Evolutionary conservation across 2,797 vertebrate species (phyloP), one percentile per base, ranked within the genome.

Genomic region (Pseudotriccus pelzelni): DNA sequence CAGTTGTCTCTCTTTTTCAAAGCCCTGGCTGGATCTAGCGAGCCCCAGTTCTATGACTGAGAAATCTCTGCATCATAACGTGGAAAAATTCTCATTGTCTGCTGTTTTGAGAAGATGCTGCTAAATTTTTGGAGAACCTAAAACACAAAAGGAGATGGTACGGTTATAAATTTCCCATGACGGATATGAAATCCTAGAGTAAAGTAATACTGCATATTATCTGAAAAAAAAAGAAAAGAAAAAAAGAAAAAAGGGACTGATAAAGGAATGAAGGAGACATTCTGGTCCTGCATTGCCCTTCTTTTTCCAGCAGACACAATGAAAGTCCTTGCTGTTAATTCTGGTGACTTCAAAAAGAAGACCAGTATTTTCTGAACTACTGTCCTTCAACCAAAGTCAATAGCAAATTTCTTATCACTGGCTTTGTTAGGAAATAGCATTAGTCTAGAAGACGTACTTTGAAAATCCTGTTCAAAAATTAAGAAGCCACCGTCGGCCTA

Each of bases 1-100:
- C 97, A 98, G 84, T 94, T 97, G 36, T 98, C 97, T 94, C 62
- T 97, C 80, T 98, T 98, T 96, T 94, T 98, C 50, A 98, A 94
- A 84, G 98, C 90, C 87, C 63, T 91, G 56, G 79, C 69, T 28
- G 89, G 84, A 47, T 94, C 97, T 84, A 87, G 96, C 82, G 96
- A 86, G 60, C 94, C 96, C 95, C 95, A 95, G 47, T 93, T 97
- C 62, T 97, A 96, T 12, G 44, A 94, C 59, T 46, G 59, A 67
- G 97, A 96, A 59, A 96, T 88, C 5, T 95, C 90, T 27, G 96
- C 18, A 10, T 97, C 96, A 20, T 98, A 98, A 92, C 96, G 93
- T 59, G 96, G 97, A 96, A 98, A 98, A 0, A 69, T 98, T 91
- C 95, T 98, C 97, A 98, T 98, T 22, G 47, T 94, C 83, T 98